A percentile compares a stretch with the other conserved stretches of the same genome.
These are phyloP conservation scores for Rattus rattus DNA, from an alignment of 2,113 vertebrate genomes.

Conservation along the genomic window DNA sequence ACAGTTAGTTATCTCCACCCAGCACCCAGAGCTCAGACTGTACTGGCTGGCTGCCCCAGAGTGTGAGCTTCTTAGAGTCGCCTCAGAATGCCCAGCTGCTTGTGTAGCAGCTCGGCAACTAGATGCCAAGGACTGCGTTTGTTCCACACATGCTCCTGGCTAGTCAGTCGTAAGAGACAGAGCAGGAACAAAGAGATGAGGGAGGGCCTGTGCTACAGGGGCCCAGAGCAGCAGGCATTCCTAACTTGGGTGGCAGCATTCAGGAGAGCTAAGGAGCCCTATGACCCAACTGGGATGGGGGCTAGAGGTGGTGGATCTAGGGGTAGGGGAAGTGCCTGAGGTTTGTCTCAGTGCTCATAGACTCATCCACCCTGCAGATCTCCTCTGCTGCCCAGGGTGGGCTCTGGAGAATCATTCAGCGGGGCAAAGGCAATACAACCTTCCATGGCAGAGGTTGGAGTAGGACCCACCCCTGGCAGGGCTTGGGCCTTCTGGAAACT, in stretches of 20 bases:
- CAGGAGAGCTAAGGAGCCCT: not conserved
- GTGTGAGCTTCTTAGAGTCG: not conserved
- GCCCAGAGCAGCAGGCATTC: not conserved
- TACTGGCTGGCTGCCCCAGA: not conserved
- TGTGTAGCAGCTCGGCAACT: not conserved
- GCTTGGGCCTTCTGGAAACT: not conserved
- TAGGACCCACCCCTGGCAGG: not conserved
- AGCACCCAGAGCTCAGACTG: not conserved
- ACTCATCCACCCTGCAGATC: not conserved
- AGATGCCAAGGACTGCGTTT: not conserved
- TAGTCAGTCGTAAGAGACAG: not conserved
- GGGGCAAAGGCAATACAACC: not conserved
- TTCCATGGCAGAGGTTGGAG: not conserved
- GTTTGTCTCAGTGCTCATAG: not conserved
- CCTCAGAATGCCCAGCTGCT: not conserved
- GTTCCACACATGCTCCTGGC: not conserved
- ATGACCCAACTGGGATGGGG: not conserved
- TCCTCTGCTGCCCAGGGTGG: not conserved
- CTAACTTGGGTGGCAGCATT: no score
- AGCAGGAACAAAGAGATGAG: not conserved
- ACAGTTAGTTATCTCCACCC: not conserved
- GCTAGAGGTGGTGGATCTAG: not conserved
- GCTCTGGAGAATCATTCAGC: not conserved
- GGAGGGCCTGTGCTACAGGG: not conserved
- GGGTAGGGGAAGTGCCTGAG: not conserved